Evolutionary conservation across 2,888 invertebrate genomes (phyloP), one percentile per base, ranked within the genome.

Genomic region (Netelia fuscicornis): DNA sequence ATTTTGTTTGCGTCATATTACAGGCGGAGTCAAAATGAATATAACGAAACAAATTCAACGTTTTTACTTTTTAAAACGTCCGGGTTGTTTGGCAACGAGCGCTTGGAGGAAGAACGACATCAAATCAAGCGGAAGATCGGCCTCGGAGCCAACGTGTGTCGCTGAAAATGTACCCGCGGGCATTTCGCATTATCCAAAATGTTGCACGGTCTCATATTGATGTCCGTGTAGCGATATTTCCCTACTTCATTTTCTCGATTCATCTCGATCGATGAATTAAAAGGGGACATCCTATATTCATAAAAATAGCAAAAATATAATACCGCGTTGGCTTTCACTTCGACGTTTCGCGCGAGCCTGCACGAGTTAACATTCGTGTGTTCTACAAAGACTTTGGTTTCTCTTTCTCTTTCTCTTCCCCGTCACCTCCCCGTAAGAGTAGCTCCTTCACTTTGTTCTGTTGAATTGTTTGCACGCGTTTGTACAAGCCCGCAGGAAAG

Each of bases 361-460:
- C 72, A 78, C 83, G 83, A 68, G 72, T 74, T 78, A 68, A 68
- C 72, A 56, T 78, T 83, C 78, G 72, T 54, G 56, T 64, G 25
- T 83, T 78, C 77, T 62, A 67, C 82, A 67, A 72, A 68, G 65
- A 60, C 48, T 60, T 60, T 20, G 9, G 23, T 44, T 44, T 64
- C n/a, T 62, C 17, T 48, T 37, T 48, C 10, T 30, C 11, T 6
- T 23, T 62, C 60, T n/a, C n/a, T 30, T 75, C 52, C 64, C 37
- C 37, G 11, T 20, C 52, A 30, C 54, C 11, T 64, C 25, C 13
- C 48, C 13, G 17, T 56, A 74, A 72, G 23, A 42, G 56, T 56
- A 20, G 54, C 6, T 17, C 58, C 56, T 78, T 70, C 64, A 79
- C 71, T 65, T 77, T 71, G 76, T 64, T 64, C 44, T 9, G 72